A percentile compares a stretch with the other conserved stretches of the same genome.
These are phyloP conservation scores for Hylaeus anthracinus DNA, from an alignment of 1,140 invertebrate genomes.

Conservation along the genomic window DNA sequence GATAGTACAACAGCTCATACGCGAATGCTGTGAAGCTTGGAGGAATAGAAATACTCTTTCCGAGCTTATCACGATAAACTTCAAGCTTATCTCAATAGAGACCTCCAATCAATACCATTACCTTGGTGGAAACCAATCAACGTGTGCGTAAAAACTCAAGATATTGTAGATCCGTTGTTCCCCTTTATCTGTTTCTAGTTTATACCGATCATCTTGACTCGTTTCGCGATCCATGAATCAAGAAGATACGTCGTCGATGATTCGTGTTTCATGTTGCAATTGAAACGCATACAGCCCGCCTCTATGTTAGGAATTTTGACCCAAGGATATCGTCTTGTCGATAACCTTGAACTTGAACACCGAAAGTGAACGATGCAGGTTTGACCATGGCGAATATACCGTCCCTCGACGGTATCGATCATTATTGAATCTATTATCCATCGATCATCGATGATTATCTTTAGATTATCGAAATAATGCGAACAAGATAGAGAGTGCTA, in stretches of 20 bases:
- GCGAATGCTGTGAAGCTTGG: constrained; percentile 8
- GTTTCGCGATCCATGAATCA: not conserved
- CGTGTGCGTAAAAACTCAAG: constrained; percentile 23
- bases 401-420: too few relatives aligned
- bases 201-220: too few relatives aligned
- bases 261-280: not conserved
- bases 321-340: too few relatives aligned
- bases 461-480: too few relatives aligned
- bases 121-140: constrained; percentile 47
- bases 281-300: not conserved
- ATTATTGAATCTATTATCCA: too few relatives aligned
- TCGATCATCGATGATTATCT: too few relatives aligned
- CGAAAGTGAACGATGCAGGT: too few relatives aligned
- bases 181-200: not conserved
- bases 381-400: too few relatives aligned
- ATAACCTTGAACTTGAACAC: too few relatives aligned
- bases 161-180: constrained; percentile 6
- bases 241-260: not conserved
- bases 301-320: too few relatives aligned
- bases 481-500: too few relatives aligned
- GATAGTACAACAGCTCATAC: not conserved
- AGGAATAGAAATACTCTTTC: constrained; percentile 25
- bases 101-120: constrained; percentile 49
- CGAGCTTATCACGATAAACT: constrained; percentile 50
- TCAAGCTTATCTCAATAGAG: constrained; percentile 41